phyloP scores from a whole-genome alignment of 2,797 vertebrate genomes.

The Australoheros facetus region DNA sequence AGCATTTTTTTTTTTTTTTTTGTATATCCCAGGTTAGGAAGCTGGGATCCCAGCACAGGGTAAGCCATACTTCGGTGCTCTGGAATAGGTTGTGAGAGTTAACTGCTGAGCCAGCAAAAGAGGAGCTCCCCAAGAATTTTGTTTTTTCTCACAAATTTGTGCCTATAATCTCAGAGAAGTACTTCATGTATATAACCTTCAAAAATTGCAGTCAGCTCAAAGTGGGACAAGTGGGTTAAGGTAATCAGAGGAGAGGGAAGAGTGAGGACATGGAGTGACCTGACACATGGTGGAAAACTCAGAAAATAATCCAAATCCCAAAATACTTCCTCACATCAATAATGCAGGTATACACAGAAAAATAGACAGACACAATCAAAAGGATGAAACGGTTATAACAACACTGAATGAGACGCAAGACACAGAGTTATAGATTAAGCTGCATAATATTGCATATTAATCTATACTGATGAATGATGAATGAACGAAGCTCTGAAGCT shows the following conservation, averaged over 20 bases:
- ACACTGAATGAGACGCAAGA: neutral
- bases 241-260: conserved; percentile 36
- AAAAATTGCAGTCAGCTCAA: conserved; percentile 56
- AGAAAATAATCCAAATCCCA: neutral
- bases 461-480: neutral
- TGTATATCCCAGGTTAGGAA: neutral
- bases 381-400: neutral
- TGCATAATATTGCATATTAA: conserved; percentile 24
- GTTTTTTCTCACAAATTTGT: neutral
- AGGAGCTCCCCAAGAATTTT: neutral
- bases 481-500: neutral
- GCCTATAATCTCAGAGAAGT: neutral
- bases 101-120: neutral
- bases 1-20: neutral
- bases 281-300: conserved; percentile 10
- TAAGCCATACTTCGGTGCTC: neutral
- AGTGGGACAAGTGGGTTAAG: conserved; percentile 50
- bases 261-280: conserved; percentile 53
- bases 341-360: neutral
- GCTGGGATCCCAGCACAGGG: neutral
- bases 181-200: neutral
- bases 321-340: neutral
- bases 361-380: neutral
- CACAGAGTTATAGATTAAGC: conserved; percentile 42
- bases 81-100: neutral